Percentiles rank a stretch among this genome's conserved stretches.
Conservation (phyloP, 2,888 invertebrate species). For the Synergus laeviventris region DNA sequence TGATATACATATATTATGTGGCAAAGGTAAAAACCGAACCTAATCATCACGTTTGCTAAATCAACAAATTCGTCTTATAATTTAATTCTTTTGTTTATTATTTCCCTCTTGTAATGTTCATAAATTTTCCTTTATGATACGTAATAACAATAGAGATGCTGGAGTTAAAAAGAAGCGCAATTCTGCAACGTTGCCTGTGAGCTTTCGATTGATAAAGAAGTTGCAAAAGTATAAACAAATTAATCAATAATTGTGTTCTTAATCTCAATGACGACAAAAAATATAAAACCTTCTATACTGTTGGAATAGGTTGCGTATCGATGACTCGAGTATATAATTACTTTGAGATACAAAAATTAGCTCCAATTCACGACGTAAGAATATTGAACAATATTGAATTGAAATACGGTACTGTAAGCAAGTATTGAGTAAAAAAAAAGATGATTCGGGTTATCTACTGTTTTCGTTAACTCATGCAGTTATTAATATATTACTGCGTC, state of each 20-base stretch:
- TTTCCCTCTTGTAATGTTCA: neutral
- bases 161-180: constrained; percentile 1
- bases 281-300: neutral
- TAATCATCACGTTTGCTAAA: constrained; percentile 9
- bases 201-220: constrained; percentile 4
- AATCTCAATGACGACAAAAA: neutral
- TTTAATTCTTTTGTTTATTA: neutral
- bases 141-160: neutral
- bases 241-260: neutral
- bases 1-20: neutral
- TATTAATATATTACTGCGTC: neutral
- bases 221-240: neutral
- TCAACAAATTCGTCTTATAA: neutral
- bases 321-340: neutral
- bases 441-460: neutral
- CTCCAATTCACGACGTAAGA: constrained; percentile 1
- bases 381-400: neutral
- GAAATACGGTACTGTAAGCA: neutral
- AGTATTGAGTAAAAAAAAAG: neutral
- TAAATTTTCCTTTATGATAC: constrained; percentile 2
- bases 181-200: constrained; percentile 5
- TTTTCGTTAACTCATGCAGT: neutral
- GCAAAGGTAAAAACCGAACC: constrained; percentile 6
- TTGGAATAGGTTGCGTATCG: constrained; percentile 6
- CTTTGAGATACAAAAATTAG: neutral